A percentile compares a stretch with the other conserved stretches of the same genome.
Conservation (phyloP, 2,797 vertebrate species). For the Nannoperca obscura region DNA sequence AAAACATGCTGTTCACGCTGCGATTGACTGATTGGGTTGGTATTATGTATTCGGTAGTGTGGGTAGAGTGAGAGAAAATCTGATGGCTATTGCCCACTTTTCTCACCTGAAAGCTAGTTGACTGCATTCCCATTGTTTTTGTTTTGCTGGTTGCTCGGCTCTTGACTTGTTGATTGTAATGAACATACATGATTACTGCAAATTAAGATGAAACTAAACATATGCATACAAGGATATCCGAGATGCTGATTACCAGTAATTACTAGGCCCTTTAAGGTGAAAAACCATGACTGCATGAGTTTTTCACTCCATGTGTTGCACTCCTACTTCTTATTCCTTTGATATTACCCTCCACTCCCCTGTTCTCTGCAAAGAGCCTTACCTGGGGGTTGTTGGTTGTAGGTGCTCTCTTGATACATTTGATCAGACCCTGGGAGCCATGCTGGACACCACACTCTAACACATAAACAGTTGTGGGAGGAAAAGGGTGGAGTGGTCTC, state of each 20-base stretch:
- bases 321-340: neutral
- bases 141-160: neutral
- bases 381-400: neutral
- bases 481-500: conserved; percentile 39
- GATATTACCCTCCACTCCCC: neutral
- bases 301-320: no score
- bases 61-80: neutral
- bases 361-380: neutral
- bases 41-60: neutral
- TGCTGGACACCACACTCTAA: neutral
- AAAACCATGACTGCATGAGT: neutral
- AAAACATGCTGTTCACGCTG: neutral
- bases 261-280: neutral
- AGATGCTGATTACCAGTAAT: neutral
- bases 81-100: conserved; percentile 5
- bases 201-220: neutral
- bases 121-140: neutral
- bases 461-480: conserved; percentile 33
- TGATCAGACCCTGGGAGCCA: conserved; percentile 4
- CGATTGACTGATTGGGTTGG: neutral
- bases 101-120: neutral
- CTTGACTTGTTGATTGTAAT: neutral
- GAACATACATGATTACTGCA: no score
- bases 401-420: neutral
- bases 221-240: neutral